These are phyloP conservation scores for Nothobranchius kuhntae DNA, from an alignment of 2,113 vertebrate genomes.

Conservation along the genomic window DNA sequence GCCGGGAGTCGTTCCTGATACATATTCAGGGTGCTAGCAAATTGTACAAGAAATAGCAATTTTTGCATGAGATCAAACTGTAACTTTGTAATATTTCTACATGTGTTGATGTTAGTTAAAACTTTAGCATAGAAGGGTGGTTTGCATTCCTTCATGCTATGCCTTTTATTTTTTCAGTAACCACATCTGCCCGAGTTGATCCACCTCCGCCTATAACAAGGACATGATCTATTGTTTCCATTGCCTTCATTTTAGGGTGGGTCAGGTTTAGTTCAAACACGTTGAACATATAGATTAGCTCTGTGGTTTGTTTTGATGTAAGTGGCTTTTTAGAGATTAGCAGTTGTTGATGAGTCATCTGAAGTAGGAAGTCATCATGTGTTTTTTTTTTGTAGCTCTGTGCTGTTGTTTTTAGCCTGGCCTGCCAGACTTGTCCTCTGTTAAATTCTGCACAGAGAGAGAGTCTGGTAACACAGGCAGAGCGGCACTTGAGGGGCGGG, in stretches of 20 bases:
- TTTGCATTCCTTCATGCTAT: no score
- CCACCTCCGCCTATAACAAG: conserved; percentile 9
- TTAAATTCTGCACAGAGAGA: no score
- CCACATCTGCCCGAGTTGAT: background rate
- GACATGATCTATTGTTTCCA: conserved; percentile 3
- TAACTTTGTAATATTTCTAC: no score
- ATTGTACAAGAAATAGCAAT: no score
- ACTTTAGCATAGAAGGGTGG: no score
- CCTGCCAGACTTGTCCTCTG: no score
- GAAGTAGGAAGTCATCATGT: background rate
- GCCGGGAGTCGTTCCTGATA: no score
- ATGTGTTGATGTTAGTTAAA: no score
- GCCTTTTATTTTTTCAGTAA: background rate
- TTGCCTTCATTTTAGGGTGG: conserved; percentile 3
- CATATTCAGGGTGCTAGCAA: no score
- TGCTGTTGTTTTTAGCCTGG: background rate
- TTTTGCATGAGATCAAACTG: no score
- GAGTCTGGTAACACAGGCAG: no score
- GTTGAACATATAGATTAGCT: background rate
- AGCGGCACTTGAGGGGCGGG: no score
- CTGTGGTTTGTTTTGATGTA: background rate
- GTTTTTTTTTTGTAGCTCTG: background rate
- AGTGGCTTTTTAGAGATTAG: background rate
- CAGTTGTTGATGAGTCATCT: background rate
- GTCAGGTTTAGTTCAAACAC: conserved; percentile 20